Evolutionary conservation across 2,888 invertebrate species (phyloP), one percentile per base, ranked within the genome.

Genomic region (Drosophila affinis): DNA sequence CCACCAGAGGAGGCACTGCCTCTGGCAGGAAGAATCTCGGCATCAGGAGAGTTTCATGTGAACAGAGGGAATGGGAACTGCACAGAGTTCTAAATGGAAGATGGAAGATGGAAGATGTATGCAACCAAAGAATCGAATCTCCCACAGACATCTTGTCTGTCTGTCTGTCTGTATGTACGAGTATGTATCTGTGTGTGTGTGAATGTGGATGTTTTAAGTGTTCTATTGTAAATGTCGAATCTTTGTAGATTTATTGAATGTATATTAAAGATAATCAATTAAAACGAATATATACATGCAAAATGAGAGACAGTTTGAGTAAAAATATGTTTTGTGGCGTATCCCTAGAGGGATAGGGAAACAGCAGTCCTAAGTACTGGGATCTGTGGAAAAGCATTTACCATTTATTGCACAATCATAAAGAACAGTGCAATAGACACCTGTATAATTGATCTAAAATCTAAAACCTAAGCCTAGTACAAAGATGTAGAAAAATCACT

Each of bases 401-500:
- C 46, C 63, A 57, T 71, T 81, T 75, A 85, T 75, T 84, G 55
- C 34, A 63, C 47, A 45, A 64, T 46, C 48, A 61, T 54, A 48
- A 59, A 72, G 71, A 63, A 63, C 45, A 52, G 53, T 54, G 57
- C 67, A 67, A 57, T 71, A 79, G 74, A 63, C 59, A 68, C 62
- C 49, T 79, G 59, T 51, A 76, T 67, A 69, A 54, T 67, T 52
- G 64, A 61, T 53, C 45, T 63, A 72, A 72, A 12, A 46, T 9
- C 21, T 49, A 21, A 12, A n/a, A 3, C 14, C 44, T 71, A 49
- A 27, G 45, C 14, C 39, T 62, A 21, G 17, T 58, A 51, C 53
- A 64, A 59, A 64, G 54, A 74, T 24, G 63, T 81, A 79, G 76
- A 78, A 79, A 87, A 84, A 84, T 84, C 88, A 84, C 83, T 72